Evolutionary conservation across 2,113 vertebrate species (phyloP), one percentile per base, ranked within the genome.

Genomic region (Rissa tridactyla): DNA sequence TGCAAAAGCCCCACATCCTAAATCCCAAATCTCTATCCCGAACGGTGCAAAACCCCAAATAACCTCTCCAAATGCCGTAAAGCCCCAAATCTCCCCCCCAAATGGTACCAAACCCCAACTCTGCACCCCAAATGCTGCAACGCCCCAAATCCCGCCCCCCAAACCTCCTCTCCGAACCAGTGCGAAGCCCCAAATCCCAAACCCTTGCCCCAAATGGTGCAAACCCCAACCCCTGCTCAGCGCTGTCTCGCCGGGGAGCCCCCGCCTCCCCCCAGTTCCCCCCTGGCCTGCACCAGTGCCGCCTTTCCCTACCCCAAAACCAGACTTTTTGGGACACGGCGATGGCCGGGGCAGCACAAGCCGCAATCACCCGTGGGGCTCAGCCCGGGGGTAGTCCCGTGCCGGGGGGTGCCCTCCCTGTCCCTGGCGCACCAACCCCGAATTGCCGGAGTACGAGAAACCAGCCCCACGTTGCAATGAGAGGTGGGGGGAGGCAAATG

Each of bases 381-480:
- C 65, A 69, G 54, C 44, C 10, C 27, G 1, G 2, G 44, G 29
- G 29, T 21, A 21, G 36, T 27, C n/a, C 58, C 3, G 3, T 72
- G 52, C 32, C 13, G 17, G 40, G 34, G 22, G 34, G 23, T 66
- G 34, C 49, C 42, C 29, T 32, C 40, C 57, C 44, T 5, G 2
- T 57, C 57, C 26, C 51, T 13, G 40, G 32, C 23, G 18, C 32
- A 49, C 36, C 76, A 17, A 55, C 40, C 30, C 34, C 17, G 4
- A 21, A 54, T 7, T 19, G 3, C 16, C 9, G 2, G 32, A 26
- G 7, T 8, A 32, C 9, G 4, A 27, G 18, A 34, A 47, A 38
- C 25, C 38, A 32, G 49, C 29, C 34, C 79, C 27, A 13, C 5
- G 23, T 6, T 4, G 10, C 6, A 5, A 7, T 0, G 9, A 13